A percentile compares a stretch with the other conserved stretches of the same genome.
These are phyloP conservation scores for Drosophila tani DNA, from an alignment of 1,140 invertebrate genomes.

Conservation along the genomic window DNA sequence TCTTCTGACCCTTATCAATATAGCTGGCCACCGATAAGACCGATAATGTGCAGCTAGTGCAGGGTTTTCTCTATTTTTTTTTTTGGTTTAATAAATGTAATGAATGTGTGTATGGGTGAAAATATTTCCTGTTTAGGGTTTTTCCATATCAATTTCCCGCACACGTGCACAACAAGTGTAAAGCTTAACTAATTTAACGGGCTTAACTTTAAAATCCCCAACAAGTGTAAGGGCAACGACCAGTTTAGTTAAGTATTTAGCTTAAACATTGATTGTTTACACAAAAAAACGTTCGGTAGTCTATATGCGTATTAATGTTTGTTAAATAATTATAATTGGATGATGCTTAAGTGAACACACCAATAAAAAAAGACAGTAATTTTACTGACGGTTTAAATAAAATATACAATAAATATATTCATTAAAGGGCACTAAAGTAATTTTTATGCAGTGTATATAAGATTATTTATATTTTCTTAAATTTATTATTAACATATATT, in stretches of 20 bases:
- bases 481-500: no score
- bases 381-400: no score
- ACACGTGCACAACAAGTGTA: constrained; percentile 2
- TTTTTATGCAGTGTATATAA: no score
- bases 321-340: not conserved
- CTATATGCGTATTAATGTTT: not conserved
- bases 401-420: no score
- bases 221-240: not conserved
- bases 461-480: no score
- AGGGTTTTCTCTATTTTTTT: not conserved
- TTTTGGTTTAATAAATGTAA: constrained; percentile 2
- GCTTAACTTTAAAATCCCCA: not conserved
- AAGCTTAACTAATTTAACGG: not conserved
- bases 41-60: constrained; percentile 18
- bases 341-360: not conserved
- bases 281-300: not conserved
- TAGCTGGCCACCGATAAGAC: constrained; percentile 19
- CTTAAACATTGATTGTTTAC: not conserved
- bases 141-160: not conserved
- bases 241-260: not conserved
- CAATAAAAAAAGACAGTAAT: not conserved
- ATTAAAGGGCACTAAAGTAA: no score
- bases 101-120: not conserved
- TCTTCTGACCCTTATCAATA: constrained; percentile 9
- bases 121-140: not conserved